These are phyloP conservation scores for Luscinia megarhynchos DNA, from an alignment of 2,797 vertebrate genomes.

Conservation along the genomic window DNA sequence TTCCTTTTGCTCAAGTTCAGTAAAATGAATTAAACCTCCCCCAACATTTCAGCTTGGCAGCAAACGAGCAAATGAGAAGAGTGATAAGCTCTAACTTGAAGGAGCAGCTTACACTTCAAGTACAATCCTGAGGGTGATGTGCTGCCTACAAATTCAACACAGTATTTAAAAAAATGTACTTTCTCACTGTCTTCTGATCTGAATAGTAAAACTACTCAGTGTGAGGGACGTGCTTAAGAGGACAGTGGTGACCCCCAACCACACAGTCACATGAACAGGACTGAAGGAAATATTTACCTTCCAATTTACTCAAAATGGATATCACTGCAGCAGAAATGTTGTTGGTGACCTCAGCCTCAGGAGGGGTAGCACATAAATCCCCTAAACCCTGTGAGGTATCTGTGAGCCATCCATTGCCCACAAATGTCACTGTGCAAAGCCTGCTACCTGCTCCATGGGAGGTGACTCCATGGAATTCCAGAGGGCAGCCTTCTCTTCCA, in stretches of 20 bases:
- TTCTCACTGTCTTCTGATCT: background rate
- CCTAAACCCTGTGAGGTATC: background rate
- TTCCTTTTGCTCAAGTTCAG: background rate
- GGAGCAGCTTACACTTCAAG: background rate
- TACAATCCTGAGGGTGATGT: background rate
- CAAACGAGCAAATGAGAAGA: background rate
- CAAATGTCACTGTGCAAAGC: background rate
- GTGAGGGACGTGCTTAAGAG: background rate
- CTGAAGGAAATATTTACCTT: background rate
- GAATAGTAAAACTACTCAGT: background rate
- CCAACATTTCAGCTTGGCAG: background rate
- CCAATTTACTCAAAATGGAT: background rate
- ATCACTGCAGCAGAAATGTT: background rate
- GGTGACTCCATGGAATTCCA: background rate
- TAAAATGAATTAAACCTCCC: background rate
- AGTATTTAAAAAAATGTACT: background rate
- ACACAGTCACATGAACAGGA: background rate
- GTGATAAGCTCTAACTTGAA: background rate
- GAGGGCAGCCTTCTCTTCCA: background rate
- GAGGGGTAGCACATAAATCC: background rate
- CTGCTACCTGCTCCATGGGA: background rate
- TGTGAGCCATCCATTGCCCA: background rate
- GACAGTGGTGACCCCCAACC: background rate
- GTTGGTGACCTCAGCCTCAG: background rate
- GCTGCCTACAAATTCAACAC: background rate